Percentiles rank a stretch among this genome's conserved stretches.
Conservation (phyloP, 2,888 invertebrate genomes). For the Marronus borbonicus region DNA sequence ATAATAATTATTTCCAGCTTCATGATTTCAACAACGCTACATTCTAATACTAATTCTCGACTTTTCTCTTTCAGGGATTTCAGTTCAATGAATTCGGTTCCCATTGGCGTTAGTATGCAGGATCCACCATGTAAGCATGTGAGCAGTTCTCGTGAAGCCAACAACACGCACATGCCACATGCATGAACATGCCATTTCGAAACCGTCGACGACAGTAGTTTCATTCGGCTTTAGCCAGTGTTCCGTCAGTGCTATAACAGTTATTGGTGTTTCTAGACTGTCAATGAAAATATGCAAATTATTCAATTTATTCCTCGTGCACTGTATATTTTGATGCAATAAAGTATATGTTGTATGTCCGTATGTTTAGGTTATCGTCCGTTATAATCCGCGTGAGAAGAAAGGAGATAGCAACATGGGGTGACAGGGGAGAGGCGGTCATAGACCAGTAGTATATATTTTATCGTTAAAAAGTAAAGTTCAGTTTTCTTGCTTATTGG, state of each 20-base stretch:
- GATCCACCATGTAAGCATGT: conserved; percentile 12
- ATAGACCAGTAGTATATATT: too few species aligned
- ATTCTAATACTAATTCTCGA: neutral
- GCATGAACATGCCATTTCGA: neutral
- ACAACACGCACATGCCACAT: too few species aligned
- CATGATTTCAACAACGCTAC: neutral
- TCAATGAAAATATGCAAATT: conserved; percentile 3
- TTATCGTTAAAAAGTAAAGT: too few species aligned
- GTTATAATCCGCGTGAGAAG: too few species aligned
- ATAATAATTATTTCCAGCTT: neutral
- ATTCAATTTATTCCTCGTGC: conserved; percentile 11
- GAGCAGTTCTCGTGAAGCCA: neutral
- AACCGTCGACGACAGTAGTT: conserved; percentile 5
- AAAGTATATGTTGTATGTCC: neutral
- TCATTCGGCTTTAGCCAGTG: conserved; percentile 39
- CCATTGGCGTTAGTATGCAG: conserved; percentile 3
- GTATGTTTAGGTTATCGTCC: too few species aligned
- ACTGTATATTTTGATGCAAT: conserved; percentile 6
- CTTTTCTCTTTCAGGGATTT: conserved; percentile 9
- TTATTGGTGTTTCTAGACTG: neutral
- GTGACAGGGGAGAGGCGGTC: too few species aligned
- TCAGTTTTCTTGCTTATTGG: too few species aligned
- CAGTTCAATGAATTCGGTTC: conserved; percentile 6
- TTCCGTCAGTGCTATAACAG: conserved; percentile 18
- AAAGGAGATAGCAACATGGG: too few species aligned